These are phyloP conservation scores for Zoanthus gigantus DNA, from an alignment of 92 coral and sea anemone species.

Conservation along the genomic window DNA sequence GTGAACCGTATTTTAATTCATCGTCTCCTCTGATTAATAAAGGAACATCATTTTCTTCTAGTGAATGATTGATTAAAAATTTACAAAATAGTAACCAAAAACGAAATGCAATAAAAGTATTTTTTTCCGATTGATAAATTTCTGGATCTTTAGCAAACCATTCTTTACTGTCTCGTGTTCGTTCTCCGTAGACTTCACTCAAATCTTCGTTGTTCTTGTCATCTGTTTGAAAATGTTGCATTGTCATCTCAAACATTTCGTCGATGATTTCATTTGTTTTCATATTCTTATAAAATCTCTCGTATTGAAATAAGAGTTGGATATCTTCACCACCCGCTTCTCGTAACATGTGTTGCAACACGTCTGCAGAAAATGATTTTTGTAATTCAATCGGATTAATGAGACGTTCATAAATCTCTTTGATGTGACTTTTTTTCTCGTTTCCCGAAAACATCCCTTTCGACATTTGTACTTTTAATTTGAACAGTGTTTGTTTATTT, in stretches of 20 bases:
- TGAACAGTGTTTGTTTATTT: background rate
- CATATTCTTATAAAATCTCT: background rate
- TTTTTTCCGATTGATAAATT: background rate
- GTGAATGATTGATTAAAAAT: background rate
- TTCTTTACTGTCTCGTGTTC: background rate
- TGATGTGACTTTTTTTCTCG: background rate
- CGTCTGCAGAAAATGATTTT: background rate
- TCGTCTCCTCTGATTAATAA: background rate
- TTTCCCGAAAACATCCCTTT: background rate
- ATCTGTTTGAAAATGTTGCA: background rate
- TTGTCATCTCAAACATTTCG: background rate
- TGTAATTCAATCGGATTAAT: background rate
- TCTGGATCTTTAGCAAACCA: background rate
- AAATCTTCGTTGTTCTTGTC: background rate
- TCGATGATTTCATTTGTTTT: background rate
- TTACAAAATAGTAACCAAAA: background rate
- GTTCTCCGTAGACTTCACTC: background rate
- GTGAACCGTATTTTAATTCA: background rate
- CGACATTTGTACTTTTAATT: background rate
- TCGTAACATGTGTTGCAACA: background rate
- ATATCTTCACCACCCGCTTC: background rate
- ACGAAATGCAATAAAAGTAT: background rate
- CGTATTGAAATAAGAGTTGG: background rate
- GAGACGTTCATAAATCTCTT: background rate
- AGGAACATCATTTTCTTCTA: background rate